Conservation (phyloP, 2,888 invertebrate genomes). For the Metellina segmentata region DNA sequence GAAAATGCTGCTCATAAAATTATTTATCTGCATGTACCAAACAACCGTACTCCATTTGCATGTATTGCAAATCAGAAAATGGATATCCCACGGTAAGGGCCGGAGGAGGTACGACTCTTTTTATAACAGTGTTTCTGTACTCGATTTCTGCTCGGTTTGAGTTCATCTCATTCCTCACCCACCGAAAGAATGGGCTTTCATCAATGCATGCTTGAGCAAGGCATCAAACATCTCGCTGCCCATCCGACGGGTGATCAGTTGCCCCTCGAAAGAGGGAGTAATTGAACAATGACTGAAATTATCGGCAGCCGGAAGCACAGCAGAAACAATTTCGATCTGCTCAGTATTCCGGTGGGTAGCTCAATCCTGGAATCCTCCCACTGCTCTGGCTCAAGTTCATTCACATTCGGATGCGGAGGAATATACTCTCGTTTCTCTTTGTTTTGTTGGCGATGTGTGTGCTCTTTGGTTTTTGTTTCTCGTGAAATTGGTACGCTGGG, state of each 20-base stretch:
- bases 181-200: slow-evolving; percentile 44
- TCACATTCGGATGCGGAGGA: slow-evolving; percentile 41
- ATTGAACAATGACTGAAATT: slow-evolving; percentile 67
- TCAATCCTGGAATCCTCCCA: slow-evolving; percentile 26
- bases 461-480: no score
- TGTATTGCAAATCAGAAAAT: background rate
- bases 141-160: background rate
- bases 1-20: no score
- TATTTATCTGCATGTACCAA: background rate
- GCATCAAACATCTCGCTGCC: background rate
- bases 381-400: slow-evolving; percentile 46
- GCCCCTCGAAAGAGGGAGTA: slow-evolving; percentile 17
- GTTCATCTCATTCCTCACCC: background rate
- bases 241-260: slow-evolving; percentile 42
- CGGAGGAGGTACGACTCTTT: background rate
- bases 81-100: background rate
- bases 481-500: background rate
- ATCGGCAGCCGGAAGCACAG: slow-evolving; percentile 53
- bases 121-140: slow-evolving; percentile 1
- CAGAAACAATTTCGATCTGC: slow-evolving; percentile 44
- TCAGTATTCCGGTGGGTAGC: slow-evolving; percentile 51
- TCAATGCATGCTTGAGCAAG: slow-evolving; percentile 20
- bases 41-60: background rate
- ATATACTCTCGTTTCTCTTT: background rate
- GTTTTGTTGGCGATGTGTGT: no score